Evolutionary conservation across 2,797 vertebrate genomes (phyloP).

Genomic region (Novumbra hubbsi): DNA sequence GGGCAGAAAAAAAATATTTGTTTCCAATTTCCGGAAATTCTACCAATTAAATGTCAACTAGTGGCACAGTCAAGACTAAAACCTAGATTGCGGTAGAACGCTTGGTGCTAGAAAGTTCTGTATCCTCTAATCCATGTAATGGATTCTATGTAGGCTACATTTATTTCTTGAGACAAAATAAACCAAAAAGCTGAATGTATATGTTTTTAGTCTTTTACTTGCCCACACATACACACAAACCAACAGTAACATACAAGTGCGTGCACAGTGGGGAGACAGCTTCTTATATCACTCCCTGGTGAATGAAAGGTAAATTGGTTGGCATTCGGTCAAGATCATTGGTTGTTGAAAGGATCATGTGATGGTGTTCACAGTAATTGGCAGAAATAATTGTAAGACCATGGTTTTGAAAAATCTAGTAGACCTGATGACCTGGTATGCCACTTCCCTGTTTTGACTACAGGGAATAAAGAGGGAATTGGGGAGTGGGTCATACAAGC

Average conservation of each 20-base stretch:
- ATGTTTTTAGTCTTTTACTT: background rate
- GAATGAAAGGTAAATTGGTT: background rate
- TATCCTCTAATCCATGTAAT: background rate
- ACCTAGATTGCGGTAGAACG: no score
- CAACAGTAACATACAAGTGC: background rate
- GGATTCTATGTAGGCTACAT: background rate
- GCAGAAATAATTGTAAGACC: background rate
- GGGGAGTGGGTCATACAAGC: constrained; percentile 11
- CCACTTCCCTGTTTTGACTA: background rate
- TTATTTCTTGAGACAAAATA: background rate
- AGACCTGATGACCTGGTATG: background rate
- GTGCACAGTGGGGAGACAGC: background rate
- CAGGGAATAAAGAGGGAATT: constrained; percentile 16
- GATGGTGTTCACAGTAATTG: background rate
- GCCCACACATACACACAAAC: background rate
- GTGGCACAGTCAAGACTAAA: no score
- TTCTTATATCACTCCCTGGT: background rate
- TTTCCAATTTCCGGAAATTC: no score
- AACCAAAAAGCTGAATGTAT: background rate
- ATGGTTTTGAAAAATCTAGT: background rate
- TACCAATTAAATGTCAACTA: no score
- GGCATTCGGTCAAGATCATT: background rate
- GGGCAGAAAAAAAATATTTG: no score
- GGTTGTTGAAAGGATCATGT: background rate
- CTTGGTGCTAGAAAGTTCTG: no score